A percentile compares a stretch with the other conserved stretches of the same genome.
phyloP scores from a whole-genome alignment of 2,888 invertebrate genomes.

The Proisotoma minuta region DNA sequence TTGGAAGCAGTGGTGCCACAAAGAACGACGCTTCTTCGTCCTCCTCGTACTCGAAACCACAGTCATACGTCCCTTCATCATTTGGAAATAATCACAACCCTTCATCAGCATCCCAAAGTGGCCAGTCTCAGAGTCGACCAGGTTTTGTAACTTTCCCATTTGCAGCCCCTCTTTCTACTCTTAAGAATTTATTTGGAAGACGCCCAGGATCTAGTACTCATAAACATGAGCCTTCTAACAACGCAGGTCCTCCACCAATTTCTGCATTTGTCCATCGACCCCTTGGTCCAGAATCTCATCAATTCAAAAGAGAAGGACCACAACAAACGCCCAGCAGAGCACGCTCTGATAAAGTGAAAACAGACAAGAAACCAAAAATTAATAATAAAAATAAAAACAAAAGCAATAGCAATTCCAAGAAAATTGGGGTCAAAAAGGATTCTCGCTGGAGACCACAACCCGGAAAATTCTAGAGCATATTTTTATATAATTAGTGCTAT shows the following conservation, averaged over 20 bases:
- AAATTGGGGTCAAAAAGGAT: too few species aligned
- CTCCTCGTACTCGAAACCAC: not conserved
- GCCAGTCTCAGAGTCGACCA: not conserved
- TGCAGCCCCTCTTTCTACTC: conserved; percentile 10
- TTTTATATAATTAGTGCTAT: too few species aligned
- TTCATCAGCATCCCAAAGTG: not conserved
- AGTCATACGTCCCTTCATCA: conserved; percentile 7
- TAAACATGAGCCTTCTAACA: not conserved
- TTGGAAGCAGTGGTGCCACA: not conserved
- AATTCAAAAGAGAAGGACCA: conserved; percentile 14
- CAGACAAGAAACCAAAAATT: conserved; percentile 9
- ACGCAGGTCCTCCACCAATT: conserved; percentile 6
- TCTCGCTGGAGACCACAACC: too few species aligned
- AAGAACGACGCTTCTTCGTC: not conserved
- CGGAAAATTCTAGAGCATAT: too few species aligned
- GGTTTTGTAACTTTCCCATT: not conserved
- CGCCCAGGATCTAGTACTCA: conserved; percentile 10
- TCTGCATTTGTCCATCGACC: conserved; percentile 31
- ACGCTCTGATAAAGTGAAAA: not conserved
- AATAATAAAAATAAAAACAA: conserved; percentile 3
- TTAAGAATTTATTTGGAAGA: conserved; percentile 21
- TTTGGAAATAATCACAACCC: conserved; percentile 1
- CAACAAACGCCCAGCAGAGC: conserved; percentile 12
- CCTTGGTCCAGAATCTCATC: conserved; percentile 30
- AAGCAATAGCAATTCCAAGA: too few species aligned